Conservation (phyloP, 2,113 vertebrate genomes). For the Vanacampus margaritifer region DNA sequence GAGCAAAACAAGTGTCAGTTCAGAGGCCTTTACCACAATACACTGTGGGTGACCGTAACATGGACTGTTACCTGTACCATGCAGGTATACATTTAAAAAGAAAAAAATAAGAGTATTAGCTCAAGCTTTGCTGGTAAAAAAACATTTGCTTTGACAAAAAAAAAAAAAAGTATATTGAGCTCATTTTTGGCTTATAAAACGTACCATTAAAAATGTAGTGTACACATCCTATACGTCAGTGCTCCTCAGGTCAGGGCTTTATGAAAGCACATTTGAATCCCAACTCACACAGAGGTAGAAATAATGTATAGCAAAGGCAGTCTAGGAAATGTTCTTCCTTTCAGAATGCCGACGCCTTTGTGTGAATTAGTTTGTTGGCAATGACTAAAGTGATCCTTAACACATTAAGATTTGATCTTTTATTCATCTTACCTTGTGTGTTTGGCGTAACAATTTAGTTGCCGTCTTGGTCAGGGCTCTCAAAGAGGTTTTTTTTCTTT, state of each 20-base stretch:
- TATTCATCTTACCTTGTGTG: conserved; percentile 5
- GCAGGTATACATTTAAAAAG: conserved; percentile 23
- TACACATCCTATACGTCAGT: conserved; percentile 64
- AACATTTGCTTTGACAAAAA: conserved; percentile 49
- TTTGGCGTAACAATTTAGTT: no score
- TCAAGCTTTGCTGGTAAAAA: conserved; percentile 38
- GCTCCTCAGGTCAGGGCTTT: conserved; percentile 57
- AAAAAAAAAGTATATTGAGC: conserved; percentile 24
- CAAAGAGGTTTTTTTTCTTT: no score
- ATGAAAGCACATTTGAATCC: conserved; percentile 62
- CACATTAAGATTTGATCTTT: conserved; percentile 15
- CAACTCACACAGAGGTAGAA: conserved; percentile 70
- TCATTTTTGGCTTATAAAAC: conserved; percentile 59
- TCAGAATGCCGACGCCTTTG: conserved; percentile 24
- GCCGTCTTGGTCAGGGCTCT: no score
- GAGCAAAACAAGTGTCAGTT: conserved; percentile 43
- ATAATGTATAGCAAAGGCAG: conserved; percentile 61
- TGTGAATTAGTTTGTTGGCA: conserved; percentile 11
- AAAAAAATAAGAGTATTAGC: conserved; percentile 34
- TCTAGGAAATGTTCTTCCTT: conserved; percentile 10
- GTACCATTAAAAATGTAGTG: conserved; percentile 67
- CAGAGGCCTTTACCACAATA: conserved; percentile 47
- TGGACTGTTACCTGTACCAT: conserved; percentile 48
- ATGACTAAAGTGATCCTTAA: conserved; percentile 17
- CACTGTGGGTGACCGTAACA: conserved; percentile 35